A percentile compares a stretch with the other conserved stretches of the same genome.
These are phyloP conservation scores for Gryllus longicercus DNA, from an alignment of 2,888 invertebrate species.

Conservation along the genomic window DNA sequence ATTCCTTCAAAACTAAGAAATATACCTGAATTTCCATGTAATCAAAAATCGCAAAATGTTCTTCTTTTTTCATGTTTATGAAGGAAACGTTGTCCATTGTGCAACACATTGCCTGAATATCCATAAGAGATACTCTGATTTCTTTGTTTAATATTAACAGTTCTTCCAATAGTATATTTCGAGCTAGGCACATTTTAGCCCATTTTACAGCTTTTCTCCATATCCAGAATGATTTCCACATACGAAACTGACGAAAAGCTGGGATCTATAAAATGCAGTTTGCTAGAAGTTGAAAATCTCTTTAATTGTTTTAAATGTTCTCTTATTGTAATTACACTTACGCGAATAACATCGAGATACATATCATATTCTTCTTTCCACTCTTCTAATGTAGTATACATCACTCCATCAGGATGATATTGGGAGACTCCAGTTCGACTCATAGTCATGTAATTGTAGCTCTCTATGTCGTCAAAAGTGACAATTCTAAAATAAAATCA, in stretches of 20 bases:
- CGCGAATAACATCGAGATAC: conserved; percentile 72
- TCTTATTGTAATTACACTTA: conserved; percentile 40
- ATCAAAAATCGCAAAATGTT: conserved; percentile 60
- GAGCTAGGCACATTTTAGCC: conserved; percentile 62
- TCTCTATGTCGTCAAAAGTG: conserved; percentile 65
- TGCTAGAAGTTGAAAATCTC: background rate
- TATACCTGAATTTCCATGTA: conserved; percentile 67
- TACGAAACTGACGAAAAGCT: conserved; percentile 63
- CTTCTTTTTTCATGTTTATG: conserved; percentile 53
- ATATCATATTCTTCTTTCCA: conserved; percentile 83
- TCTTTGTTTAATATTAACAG: conserved; percentile 71
- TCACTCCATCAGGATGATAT: conserved; percentile 66
- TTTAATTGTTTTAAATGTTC: conserved; percentile 3
- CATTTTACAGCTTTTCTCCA: conserved; percentile 73
- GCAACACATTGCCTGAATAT: conserved; percentile 65
- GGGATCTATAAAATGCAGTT: conserved; percentile 53
- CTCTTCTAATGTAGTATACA: conserved; percentile 71
- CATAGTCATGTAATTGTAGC: conserved; percentile 73
- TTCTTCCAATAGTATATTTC: conserved; percentile 60
- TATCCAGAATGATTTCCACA: conserved; percentile 77
- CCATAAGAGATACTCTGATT: conserved; percentile 66
- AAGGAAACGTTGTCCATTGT: conserved; percentile 62
- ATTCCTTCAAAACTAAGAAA: background rate
- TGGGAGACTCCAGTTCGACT: conserved; percentile 80
- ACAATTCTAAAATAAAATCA: conserved; percentile 60